Evolutionary conservation across 2,797 vertebrate genomes (phyloP).

Genomic region (Brachyrhaphis roseni): DNA sequence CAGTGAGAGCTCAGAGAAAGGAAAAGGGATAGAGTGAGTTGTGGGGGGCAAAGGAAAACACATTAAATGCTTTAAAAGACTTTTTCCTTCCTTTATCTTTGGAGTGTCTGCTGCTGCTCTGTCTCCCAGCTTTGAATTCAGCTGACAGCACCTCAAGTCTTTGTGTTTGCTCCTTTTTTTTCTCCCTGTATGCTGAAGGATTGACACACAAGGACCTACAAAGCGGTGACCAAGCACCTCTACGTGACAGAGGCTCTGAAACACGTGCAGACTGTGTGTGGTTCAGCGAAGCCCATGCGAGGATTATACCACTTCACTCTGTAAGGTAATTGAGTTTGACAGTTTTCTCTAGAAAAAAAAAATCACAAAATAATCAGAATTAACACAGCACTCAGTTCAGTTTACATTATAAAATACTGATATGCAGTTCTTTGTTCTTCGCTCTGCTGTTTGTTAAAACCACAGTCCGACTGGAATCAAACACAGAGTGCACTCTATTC

Average conservation of each 20-base stretch:
- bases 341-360: not conserved
- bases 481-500: not conserved
- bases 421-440: not conserved
- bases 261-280: not conserved
- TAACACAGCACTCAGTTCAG: not conserved
- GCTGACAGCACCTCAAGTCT: constrained; percentile 25
- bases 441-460: not conserved
- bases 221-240: constrained; percentile 36
- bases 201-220: constrained; percentile 51
- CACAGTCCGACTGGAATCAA: not conserved
- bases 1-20: constrained; percentile 18
- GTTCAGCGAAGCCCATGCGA: not conserved
- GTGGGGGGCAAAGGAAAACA: constrained; percentile 1
- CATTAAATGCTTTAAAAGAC: constrained; percentile 19
- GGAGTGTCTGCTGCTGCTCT: not conserved
- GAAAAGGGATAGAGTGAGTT: constrained; percentile 32
- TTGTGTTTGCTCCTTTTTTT: constrained; percentile 29
- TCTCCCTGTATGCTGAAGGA: constrained; percentile 40
- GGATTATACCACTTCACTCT: not conserved
- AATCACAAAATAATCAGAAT: not conserved
- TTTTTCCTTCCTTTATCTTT: not conserved
- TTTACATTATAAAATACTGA: not conserved
- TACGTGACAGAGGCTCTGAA: constrained; percentile 56
- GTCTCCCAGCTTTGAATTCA: constrained; percentile 22
- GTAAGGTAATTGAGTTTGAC: constrained; percentile 1